Base-by-base conservation (phyloP, 2,797 vertebrate genomes). In the Parauchenoglanis ngamensis region DNA sequence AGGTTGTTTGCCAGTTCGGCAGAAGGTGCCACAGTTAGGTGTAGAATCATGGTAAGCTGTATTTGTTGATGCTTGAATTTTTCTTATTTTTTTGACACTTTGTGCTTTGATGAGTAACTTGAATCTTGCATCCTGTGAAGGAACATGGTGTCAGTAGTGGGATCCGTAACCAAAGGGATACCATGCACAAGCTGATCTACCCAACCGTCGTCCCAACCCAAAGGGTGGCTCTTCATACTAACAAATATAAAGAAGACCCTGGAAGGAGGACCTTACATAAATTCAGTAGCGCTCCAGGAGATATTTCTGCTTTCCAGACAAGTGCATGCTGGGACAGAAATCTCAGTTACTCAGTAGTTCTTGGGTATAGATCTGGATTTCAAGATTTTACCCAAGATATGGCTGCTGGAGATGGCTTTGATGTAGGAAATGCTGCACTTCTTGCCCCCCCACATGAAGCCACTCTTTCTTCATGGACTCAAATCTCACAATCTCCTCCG, bases 111-210 rank as follows among this genome's bases (percentile, higher is more conserved):
- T 78, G 23, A 73, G 76, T 92, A 85, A 89, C 88, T 86, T 78
- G 19, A 85, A 57, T 72, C 75, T 52, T 87, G 3, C 92, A 90
- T 86, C 86, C 89, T 89, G 87, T 88, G 49, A 76, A 87, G 57
- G 86, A 90, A 61, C 91, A 79, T 82, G 87, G 57, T 81, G 77
- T 86, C 59, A 76, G 85, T 86, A 84, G 35, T 23, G 89, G 73
- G 17, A 12, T 89, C 56, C 84, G 46, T 65, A 91, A 88, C 82
- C 93, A 91, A 87, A 94, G 94, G 94, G 92, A 93, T 85, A 87
- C 90, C 85, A 89, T 49, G 49, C 49, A 49, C 49, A 49, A 49
- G 49, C 49, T 49, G 49, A 8, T 49, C 49, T 49, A 7, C 49
- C 49, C 88, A 89, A 91, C 75, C 86, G 84, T 93, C 46, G 87